Conservation (phyloP, 2,113 vertebrate genomes). For the Mesoclemmys tuberculata region DNA sequence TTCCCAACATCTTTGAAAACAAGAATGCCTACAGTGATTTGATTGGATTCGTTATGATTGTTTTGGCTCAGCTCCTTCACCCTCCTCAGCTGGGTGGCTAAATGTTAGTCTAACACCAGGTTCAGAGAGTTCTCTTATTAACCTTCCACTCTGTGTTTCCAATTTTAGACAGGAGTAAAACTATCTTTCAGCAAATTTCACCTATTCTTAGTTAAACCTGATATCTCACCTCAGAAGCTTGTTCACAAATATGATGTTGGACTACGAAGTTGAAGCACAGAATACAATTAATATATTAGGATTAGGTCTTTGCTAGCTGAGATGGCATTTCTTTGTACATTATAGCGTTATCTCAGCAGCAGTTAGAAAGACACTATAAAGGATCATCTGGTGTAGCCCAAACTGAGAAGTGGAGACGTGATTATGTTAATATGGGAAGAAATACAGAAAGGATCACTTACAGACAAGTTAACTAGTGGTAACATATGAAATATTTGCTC, state of each 20-base stretch:
- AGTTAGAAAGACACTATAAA: not conserved
- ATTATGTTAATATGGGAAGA: not conserved
- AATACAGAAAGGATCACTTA: not conserved
- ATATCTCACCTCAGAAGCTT: slow-evolving; percentile 21
- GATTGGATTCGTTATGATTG: slow-evolving; percentile 53
- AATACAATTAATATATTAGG: not conserved
- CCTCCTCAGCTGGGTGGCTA: slow-evolving; percentile 47
- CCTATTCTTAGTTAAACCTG: slow-evolving; percentile 20
- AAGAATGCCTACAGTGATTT: slow-evolving; percentile 54
- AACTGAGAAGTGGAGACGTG: not conserved
- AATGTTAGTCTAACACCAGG: slow-evolving; percentile 26
- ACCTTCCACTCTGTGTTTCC: slow-evolving; percentile 56
- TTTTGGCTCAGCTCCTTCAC: slow-evolving; percentile 65
- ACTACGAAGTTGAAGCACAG: not conserved
- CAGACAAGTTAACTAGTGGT: fast-evolving
- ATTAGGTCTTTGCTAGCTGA: not conserved
- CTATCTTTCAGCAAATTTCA: not conserved
- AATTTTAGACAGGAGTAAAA: slow-evolving; percentile 44
- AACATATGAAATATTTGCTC: fast-evolving
- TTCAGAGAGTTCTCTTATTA: slow-evolving; percentile 38
- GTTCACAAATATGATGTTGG: not conserved
- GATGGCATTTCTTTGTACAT: not conserved
- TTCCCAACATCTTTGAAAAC: slow-evolving; percentile 67
- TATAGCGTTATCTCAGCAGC: not conserved
- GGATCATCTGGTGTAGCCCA: not conserved